phyloP scores from a whole-genome alignment of 2,888 invertebrate species.

The Dryomyza anilis region DNA sequence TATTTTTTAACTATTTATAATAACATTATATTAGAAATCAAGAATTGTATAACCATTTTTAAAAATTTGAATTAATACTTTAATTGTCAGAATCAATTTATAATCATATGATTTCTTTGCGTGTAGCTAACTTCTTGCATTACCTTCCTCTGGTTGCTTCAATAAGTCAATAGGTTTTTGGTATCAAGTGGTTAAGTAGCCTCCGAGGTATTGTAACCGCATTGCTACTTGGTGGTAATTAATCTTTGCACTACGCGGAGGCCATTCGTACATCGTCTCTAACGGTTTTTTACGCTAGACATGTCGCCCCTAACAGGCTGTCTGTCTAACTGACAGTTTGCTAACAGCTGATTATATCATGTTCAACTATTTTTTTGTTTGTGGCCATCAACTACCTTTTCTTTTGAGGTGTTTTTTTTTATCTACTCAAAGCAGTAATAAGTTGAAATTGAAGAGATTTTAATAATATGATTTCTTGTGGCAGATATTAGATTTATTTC shows the following conservation, averaged over 20 bases:
- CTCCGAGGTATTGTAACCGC: not conserved
- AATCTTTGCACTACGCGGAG: not conserved
- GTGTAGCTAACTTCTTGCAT: conserved; percentile 41
- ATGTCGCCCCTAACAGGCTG: conserved; percentile 21
- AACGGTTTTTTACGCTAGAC: conserved; percentile 3
- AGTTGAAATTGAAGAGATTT: too few relatives aligned
- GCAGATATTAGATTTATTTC: too few relatives aligned
- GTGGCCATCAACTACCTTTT: too few relatives aligned
- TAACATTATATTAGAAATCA: too few relatives aligned
- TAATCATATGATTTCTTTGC: not conserved
- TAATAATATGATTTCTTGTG: too few relatives aligned
- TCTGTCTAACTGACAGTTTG: conserved; percentile 28
- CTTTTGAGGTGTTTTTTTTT: too few relatives aligned
- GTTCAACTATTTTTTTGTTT: conserved; percentile 9
- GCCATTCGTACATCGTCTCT: not conserved
- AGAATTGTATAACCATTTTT: too few relatives aligned
- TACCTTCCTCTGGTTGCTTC: conserved; percentile 58
- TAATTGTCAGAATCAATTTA: too few relatives aligned
- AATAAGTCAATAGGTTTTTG: conserved; percentile 58
- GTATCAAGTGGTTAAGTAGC: conserved; percentile 18
- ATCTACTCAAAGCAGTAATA: too few relatives aligned
- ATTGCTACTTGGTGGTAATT: not conserved
- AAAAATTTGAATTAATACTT: too few relatives aligned
- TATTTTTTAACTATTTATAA: too few relatives aligned
- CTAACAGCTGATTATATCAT: conserved; percentile 52